phyloP scores from a whole-genome alignment of 2,113 vertebrate species.

The Aleadryas rufinucha region DNA sequence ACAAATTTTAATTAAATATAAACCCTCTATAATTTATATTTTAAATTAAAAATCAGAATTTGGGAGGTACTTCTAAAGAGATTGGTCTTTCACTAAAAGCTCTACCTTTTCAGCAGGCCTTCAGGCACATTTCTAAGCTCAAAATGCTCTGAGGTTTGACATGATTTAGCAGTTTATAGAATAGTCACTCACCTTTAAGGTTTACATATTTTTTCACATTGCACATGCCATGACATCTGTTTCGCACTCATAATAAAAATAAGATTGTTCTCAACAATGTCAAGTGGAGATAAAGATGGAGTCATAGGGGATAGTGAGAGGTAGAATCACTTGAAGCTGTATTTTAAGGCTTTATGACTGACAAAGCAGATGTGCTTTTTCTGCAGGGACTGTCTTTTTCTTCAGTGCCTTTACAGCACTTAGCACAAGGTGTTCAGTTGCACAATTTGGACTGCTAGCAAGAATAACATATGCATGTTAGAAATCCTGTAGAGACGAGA shows the following conservation, averaged over 20 bases:
- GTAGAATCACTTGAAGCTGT: neutral
- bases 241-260: conserved; percentile 22
- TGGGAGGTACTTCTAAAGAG: neutral
- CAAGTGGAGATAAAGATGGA: neutral
- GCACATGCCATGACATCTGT: neutral
- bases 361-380: conserved; percentile 11
- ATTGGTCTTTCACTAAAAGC: neutral
- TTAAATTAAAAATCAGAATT: neutral
- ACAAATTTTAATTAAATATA: neutral
- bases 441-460: neutral
- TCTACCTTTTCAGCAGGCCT: neutral
- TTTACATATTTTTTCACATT: conserved; percentile 9
- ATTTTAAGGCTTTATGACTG: neutral
- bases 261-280: conserved; percentile 15
- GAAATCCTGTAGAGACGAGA: neutral
- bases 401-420: neutral
- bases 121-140: neutral
- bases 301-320: neutral
- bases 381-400: neutral
- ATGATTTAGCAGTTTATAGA: neutral
- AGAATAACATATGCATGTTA: neutral
- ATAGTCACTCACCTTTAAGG: neutral
- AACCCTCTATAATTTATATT: neutral
- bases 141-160: neutral
- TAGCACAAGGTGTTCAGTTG: neutral